phyloP scores from a whole-genome alignment of 2,113 vertebrate genomes.

The Pseudois nayaur region DNA sequence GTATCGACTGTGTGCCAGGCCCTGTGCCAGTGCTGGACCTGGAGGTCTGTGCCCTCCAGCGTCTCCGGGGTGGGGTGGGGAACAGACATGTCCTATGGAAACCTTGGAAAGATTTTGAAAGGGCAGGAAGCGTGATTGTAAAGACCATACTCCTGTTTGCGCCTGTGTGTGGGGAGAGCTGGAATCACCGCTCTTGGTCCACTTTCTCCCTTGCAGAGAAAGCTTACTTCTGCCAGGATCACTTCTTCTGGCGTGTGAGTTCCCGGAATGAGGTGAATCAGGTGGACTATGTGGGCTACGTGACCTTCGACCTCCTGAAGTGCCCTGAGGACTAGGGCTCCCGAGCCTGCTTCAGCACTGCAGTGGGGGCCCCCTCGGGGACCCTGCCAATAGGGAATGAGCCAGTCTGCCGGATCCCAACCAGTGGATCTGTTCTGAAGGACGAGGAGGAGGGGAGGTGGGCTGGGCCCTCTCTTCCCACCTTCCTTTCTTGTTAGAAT shows the following conservation, averaged over 20 bases:
- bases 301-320: constrained; percentile 85
- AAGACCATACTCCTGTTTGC: neutral
- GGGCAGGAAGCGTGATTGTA: neutral
- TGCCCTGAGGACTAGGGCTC: constrained; percentile 75
- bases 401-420: constrained; percentile 47
- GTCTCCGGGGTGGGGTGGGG: neutral
- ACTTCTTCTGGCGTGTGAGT: constrained; percentile 89
- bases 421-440: constrained; percentile 8
- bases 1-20: neutral
- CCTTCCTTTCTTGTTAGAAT: constrained; percentile 24
- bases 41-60: neutral
- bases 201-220: constrained; percentile 73
- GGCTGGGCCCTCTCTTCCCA: constrained; percentile 52
- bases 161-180: neutral
- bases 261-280: constrained; percentile 79
- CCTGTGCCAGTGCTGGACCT: neutral
- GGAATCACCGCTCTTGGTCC: neutral
- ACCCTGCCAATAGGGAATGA: neutral
- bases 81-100: neutral
- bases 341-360: neutral
- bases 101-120: neutral
- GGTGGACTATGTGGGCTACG: constrained; percentile 87
- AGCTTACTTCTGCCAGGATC: constrained; percentile 85
- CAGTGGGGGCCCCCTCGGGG: neutral
- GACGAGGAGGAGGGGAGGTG: neutral